Conservation (phyloP, 1,140 invertebrate species). For the Lepidurus apus region DNA sequence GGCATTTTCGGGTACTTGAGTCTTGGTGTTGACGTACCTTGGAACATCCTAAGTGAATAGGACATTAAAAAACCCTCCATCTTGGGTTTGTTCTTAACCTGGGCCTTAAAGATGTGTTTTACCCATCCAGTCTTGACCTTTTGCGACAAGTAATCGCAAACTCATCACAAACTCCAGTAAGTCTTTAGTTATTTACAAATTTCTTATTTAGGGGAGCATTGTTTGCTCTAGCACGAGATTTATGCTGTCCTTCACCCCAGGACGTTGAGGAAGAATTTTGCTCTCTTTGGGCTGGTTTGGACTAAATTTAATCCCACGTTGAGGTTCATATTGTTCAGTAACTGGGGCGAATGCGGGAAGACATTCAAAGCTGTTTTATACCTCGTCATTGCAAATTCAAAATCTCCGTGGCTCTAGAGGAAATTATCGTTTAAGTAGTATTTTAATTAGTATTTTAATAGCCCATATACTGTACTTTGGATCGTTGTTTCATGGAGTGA, state of each 20-base stretch:
- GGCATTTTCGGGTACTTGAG: slow-evolving; percentile 62
- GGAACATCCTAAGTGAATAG: slow-evolving; percentile 61
- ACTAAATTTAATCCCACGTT: slow-evolving; percentile 51
- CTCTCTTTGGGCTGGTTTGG: slow-evolving; percentile 58
- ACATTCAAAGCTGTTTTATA: slow-evolving; percentile 70
- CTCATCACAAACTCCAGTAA: slow-evolving; percentile 39
- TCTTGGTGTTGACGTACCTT: slow-evolving; percentile 58
- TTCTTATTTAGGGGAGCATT: slow-evolving; percentile 31
- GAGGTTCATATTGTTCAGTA: slow-evolving; percentile 93
- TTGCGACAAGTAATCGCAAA: slow-evolving; percentile 58
- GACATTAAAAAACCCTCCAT: slow-evolving; percentile 49
- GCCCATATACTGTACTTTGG: too few species aligned
- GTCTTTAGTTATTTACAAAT: not conserved
- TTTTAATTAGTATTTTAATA: slow-evolving; percentile 26
- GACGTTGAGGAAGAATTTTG: slow-evolving; percentile 45
- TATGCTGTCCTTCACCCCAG: slow-evolving; percentile 27
- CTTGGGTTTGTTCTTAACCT: slow-evolving; percentile 55
- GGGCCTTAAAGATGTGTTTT: slow-evolving; percentile 63
- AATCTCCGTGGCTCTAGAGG: slow-evolving; percentile 62
- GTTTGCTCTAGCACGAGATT: slow-evolving; percentile 32
- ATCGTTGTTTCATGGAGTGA: too few species aligned
- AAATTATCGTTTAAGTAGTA: slow-evolving; percentile 34
- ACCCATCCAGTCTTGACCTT: slow-evolving; percentile 67
- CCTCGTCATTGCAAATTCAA: slow-evolving; percentile 77
- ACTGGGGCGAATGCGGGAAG: slow-evolving; percentile 67